Conservation (phyloP, 1,140 invertebrate genomes). For the Apis mellifera region Amel_HAv3.1 CM009945.2:3919501-3920000, state of each 20-base stretch:
- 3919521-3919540: not conserved
- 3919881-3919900: conserved; percentile 79
- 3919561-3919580: conserved; percentile 49
- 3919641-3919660: conserved; percentile 91
- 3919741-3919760: conserved; percentile 90
- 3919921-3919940: conserved; percentile 95
- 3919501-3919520: not conserved
- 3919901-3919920: conserved; percentile 89
- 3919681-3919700: conserved; percentile 89
- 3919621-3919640: conserved; percentile 89
- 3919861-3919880: not conserved
- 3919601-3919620: conserved; percentile 90
- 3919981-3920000: conserved; percentile 93
- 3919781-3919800: conserved; percentile 92
- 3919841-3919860: conserved; percentile 28
- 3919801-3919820: conserved; percentile 91
- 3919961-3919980: conserved; percentile 94
- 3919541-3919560: not conserved
- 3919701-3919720: conserved; percentile 91
- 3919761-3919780: conserved; percentile 91
- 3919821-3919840: conserved; percentile 91
- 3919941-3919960: conserved; percentile 92
- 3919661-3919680: conserved; percentile 90
- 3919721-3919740: conserved; percentile 92
- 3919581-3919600: conserved; percentile 88